A percentile compares a stretch with the other conserved stretches of the same genome.
Conservation (phyloP, 2,888 invertebrate genomes). For the Cremastinae sp. region DNA sequence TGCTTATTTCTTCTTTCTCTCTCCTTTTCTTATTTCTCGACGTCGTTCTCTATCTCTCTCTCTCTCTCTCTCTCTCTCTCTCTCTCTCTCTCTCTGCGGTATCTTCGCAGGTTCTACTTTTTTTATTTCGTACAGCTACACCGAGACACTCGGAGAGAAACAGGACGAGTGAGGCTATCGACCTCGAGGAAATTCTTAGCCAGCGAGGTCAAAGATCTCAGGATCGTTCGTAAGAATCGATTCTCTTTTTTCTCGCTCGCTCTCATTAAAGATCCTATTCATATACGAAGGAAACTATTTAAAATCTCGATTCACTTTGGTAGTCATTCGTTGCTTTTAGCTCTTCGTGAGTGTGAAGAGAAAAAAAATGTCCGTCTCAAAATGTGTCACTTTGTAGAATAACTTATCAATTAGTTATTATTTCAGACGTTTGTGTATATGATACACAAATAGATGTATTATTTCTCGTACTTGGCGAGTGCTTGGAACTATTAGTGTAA, state of each 20-base stretch:
- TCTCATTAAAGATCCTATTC: not conserved
- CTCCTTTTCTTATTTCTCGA: too few species aligned
- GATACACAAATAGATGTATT: slow-evolving; percentile 16
- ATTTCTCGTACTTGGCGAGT: slow-evolving; percentile 29
- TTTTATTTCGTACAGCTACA: slow-evolving; percentile 40
- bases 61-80: not conserved
- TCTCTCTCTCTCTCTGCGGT: not conserved
- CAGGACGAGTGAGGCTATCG: slow-evolving; percentile 48
- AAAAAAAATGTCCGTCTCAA: too few species aligned
- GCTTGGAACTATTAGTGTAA: slow-evolving; percentile 45
- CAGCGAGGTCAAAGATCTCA: slow-evolving; percentile 47
- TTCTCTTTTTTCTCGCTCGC: not conserved
- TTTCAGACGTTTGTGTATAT: slow-evolving; percentile 14
- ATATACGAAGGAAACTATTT: not conserved
- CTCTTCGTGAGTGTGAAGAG: too few species aligned
- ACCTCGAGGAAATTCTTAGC: slow-evolving; percentile 49
- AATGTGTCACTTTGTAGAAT: too few species aligned
- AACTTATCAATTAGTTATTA: not conserved
- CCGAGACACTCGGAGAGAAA: slow-evolving; percentile 34
- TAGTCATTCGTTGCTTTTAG: too few species aligned
- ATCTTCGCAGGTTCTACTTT: slow-evolving; percentile 46
- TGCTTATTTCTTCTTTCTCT: slow-evolving; percentile 3
- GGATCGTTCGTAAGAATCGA: slow-evolving; percentile 2
- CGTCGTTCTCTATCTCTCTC: too few species aligned
- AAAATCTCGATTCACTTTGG: too few species aligned